Evolutionary conservation across 1,140 invertebrate genomes (phyloP).

Genomic region (Macrotrachela quadricornifera): DNA sequence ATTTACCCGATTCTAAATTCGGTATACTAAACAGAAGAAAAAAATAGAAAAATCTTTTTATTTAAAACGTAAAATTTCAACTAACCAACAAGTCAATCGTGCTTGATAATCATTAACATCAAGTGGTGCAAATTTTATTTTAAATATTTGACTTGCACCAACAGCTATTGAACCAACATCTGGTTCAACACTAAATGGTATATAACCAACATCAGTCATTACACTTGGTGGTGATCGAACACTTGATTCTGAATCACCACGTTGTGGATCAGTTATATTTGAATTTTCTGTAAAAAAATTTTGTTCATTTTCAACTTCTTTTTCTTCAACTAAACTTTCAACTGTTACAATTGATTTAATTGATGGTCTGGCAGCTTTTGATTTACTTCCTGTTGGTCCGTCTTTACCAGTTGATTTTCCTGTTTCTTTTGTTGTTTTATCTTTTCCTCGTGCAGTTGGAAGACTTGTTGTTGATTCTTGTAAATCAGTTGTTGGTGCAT

Average conservation of each 20-base stretch:
- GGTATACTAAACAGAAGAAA: constrained; percentile 12
- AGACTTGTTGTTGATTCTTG: too few species aligned
- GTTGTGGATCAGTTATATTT: neutral
- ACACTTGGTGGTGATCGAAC: neutral
- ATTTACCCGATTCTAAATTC: constrained; percentile 19
- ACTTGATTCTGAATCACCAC: neutral
- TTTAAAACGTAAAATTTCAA: neutral
- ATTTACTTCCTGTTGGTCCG: too few species aligned
- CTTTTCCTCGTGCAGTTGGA: too few species aligned
- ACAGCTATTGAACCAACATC: constrained; percentile 19
- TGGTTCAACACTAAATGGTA: constrained; percentile 25
- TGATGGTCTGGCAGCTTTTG: too few species aligned
- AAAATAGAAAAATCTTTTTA: neutral
- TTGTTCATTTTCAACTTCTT: too few species aligned
- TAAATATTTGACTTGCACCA: constrained; percentile 19
- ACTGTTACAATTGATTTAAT: too few species aligned
- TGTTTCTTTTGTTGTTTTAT: too few species aligned
- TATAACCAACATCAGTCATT: constrained; percentile 16
- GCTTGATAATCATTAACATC: constrained; percentile 27
- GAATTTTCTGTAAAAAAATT: too few species aligned
- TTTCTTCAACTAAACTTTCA: too few species aligned
- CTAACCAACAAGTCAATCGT: constrained; percentile 18
- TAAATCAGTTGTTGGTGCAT: too few species aligned
- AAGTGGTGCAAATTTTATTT: constrained; percentile 28
- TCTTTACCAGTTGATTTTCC: too few species aligned